These are phyloP conservation scores for Hypanus sabinus DNA, from an alignment of 2,113 vertebrate species.

Conservation along the genomic window DNA sequence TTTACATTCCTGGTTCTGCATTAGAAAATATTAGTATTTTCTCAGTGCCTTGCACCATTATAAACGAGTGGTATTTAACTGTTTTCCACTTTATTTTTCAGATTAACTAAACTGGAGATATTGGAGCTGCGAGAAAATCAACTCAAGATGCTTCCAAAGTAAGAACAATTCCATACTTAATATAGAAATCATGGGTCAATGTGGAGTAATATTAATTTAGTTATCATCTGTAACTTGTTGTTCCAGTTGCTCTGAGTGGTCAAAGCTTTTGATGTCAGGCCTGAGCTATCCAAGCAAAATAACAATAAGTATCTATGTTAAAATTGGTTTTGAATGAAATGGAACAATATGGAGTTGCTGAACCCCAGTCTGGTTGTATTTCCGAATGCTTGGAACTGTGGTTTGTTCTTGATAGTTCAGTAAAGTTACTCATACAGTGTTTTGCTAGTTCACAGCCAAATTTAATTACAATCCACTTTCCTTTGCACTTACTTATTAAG, in stretches of 20 bases:
- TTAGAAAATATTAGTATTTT: background rate
- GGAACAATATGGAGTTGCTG: no score
- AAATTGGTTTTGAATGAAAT: background rate
- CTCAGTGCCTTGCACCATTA: background rate
- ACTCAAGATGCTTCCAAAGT: conserved; percentile 97
- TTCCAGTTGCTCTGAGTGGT: background rate
- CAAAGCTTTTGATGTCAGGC: background rate
- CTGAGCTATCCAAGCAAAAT: background rate
- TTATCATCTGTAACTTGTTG: background rate
- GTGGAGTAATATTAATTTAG: background rate
- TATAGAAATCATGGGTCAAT: no score
- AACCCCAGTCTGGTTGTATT: no score
- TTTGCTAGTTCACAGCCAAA: background rate
- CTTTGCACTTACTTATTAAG: background rate
- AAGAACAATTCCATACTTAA: conserved; percentile 52
- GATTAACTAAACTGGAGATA: conserved; percentile 92
- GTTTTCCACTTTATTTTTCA: conserved; percentile 48
- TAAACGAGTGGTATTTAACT: background rate
- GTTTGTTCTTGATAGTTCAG: background rate
- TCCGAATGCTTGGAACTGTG: background rate
- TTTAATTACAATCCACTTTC: background rate
- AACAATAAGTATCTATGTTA: background rate
- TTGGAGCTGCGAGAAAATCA: conserved; percentile 96
- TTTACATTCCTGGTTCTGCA: background rate
- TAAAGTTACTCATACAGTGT: background rate